Conservation (phyloP, 2,888 invertebrate genomes). For the Phalera bucephala region DNA sequence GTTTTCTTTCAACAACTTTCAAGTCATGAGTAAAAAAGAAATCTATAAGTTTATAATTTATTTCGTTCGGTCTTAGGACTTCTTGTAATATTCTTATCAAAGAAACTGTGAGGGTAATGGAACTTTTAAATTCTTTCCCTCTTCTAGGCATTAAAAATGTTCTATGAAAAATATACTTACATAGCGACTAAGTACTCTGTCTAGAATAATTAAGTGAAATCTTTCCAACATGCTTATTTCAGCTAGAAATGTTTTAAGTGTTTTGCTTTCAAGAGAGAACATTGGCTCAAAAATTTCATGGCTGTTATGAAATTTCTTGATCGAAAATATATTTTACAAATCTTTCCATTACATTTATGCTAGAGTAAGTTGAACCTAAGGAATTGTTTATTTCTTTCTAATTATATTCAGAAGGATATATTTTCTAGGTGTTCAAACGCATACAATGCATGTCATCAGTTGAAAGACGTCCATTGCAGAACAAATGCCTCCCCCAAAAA, state of each 20-base stretch:
- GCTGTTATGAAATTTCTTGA: not conserved
- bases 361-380: no score
- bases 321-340: no score
- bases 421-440: no score
- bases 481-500: no score
- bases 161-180: not conserved
- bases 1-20: slow-evolving; percentile 27
- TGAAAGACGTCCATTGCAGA: no score
- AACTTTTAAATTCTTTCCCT: slow-evolving; percentile 23
- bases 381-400: no score
- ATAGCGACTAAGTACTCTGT: slow-evolving; percentile 1
- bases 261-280: not conserved
- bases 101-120: slow-evolving; percentile 26
- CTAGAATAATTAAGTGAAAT: slow-evolving; percentile 5
- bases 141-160: not conserved
- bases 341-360: no score
- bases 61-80: slow-evolving; percentile 26
- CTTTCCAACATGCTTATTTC: slow-evolving; percentile 3
- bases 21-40: slow-evolving; percentile 15
- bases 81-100: slow-evolving; percentile 25
- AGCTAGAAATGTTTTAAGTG: slow-evolving; percentile 5
- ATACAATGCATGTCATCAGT: no score
- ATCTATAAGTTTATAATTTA: slow-evolving; percentile 32
- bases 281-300: slow-evolving; percentile 1
- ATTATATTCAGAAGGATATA: no score